Evolutionary conservation across 2,888 invertebrate genomes (phyloP), one percentile per base, ranked within the genome.

Genomic region (Listrodromus nycthemerus): DNA sequence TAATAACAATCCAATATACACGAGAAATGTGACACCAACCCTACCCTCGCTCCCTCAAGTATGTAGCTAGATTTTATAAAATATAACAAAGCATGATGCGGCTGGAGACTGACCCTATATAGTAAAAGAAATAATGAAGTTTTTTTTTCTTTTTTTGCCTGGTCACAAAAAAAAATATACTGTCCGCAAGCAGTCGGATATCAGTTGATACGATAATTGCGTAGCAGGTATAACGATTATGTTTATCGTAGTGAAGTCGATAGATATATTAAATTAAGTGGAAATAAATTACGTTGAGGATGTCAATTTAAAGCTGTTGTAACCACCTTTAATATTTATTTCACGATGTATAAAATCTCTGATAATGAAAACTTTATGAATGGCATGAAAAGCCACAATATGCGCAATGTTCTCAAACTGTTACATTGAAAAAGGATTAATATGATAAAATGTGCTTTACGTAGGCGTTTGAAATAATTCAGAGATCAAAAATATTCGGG

Each of bases 41-140:
- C 61, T 30, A 5, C 27, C 55, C 21, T 27, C 27, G 16, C 16
- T 30, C 61, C 30, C 10, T 7, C 69, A 77, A 82, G 76, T 67
- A 63, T 65, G 82, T 86, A 87, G 84, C 77, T 88, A 89, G 78
- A 87, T 89, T 89, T 89, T 89, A 87, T 88, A 86, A 88, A 63
- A 74, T 85, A 77, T 84, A 85, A 89, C 84, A 80, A 85, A 85
- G 84, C 78, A 80, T 86, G 86, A 86, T 86, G 81, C 86, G 86
- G 86, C 82, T 87, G 85, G 87, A 87, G 88, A 89, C 87, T 88
- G 87, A 88, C 74, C 71, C 45, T 76, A 74, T n/a, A 66, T 80
- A 74, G 77, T 66, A 67, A 74, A 67, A 10, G 67, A 61, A 67
- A 69, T 24, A 48, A 33, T 30, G 27, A 75, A 30, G 5, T 61